phyloP scores from a whole-genome alignment of 2,888 invertebrate genomes.

The Stomorhina lunata region DNA sequence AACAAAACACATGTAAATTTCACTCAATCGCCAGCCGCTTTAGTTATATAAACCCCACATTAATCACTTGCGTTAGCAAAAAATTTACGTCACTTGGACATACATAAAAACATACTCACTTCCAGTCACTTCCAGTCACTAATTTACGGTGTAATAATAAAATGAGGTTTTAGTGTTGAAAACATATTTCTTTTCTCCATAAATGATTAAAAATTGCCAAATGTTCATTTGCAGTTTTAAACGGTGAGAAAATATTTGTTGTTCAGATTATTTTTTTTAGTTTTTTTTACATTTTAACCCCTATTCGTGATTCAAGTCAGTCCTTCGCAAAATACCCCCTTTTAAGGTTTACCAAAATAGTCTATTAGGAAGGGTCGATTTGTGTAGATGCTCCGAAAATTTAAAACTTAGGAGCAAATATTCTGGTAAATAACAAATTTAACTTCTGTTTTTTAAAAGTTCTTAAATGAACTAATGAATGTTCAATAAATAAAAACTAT shows the following conservation, averaged over 20 bases:
- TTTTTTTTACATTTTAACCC: constrained; percentile 54
- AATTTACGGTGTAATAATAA: constrained; percentile 17
- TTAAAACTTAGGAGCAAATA: no score
- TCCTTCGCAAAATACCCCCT: constrained; percentile 5
- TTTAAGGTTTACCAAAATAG: constrained; percentile 1
- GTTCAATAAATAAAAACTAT: no score
- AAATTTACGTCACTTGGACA: no score
- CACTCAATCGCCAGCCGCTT: no score
- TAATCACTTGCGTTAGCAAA: no score
- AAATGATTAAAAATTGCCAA: constrained; percentile 22
- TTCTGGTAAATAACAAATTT: no score
- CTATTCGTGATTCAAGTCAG: constrained; percentile 39
- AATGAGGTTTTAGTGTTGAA: constrained; percentile 59
- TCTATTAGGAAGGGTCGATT: no score
- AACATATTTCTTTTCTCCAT: constrained; percentile 35
- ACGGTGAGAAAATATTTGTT: constrained; percentile 60
- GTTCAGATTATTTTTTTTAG: constrained; percentile 14
- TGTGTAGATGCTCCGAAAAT: no score
- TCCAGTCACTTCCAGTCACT: background rate
- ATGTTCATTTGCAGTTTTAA: constrained; percentile 11
- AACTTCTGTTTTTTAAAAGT: no score
- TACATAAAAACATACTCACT: background rate
- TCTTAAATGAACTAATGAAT: no score
- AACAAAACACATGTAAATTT: no score
- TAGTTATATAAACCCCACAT: no score